Conservation (phyloP, 2,113 vertebrate genomes). For the Xenopus borealis region DNA sequence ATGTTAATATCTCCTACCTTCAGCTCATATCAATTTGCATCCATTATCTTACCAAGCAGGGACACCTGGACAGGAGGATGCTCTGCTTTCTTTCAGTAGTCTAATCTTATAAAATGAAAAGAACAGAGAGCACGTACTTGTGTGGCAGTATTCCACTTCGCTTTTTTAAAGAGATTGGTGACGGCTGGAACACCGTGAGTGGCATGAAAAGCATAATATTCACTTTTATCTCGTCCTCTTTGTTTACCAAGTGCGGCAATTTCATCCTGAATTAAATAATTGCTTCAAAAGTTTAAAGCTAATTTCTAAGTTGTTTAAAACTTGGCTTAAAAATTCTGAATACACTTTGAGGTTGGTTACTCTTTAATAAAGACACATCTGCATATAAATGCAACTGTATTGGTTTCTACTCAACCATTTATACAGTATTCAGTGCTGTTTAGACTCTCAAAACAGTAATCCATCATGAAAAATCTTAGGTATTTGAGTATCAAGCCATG, state of each 20-base stretch:
- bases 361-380: too few species aligned
- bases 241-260: conserved; percentile 47
- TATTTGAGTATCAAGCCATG: too few species aligned
- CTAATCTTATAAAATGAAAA: conserved; percentile 59
- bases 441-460: too few species aligned
- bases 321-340: neutral
- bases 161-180: conserved; percentile 47
- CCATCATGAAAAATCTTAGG: too few species aligned
- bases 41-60: conserved; percentile 58
- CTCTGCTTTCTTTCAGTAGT: conserved; percentile 56
- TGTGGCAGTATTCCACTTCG: conserved; percentile 55
- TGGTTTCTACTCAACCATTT: too few species aligned
- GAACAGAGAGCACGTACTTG: conserved; percentile 48
- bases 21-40: conserved; percentile 54
- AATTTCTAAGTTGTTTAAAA: conserved; percentile 3
- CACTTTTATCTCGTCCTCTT: conserved; percentile 52
- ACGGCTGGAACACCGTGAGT: conserved; percentile 47
- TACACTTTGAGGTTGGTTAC: neutral
- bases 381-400: too few species aligned
- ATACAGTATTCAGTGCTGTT: too few species aligned
- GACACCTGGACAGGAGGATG: conserved; percentile 59
- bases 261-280: neutral
- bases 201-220: conserved; percentile 39
- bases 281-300: neutral
- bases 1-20: conserved; percentile 53